Conservation (phyloP, 1,140 invertebrate species). For the Acromyrmex charruanus region DNA sequence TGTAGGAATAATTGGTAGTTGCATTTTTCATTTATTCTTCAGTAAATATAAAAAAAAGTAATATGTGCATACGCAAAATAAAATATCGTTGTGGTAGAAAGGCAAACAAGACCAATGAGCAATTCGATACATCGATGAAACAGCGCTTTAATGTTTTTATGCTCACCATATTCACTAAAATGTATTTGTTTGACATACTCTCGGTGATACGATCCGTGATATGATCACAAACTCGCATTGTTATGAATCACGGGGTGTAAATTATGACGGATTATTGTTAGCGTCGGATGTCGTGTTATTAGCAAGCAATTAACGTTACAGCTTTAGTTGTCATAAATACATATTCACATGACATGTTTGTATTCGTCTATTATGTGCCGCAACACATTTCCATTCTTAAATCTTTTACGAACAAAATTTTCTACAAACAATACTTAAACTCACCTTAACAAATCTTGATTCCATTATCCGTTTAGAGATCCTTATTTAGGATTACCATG, state of each 20-base stretch:
- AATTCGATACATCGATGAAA: conserved; percentile 17
- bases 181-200: background rate
- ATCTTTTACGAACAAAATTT: too few species aligned
- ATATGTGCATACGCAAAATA: background rate
- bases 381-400: too few species aligned
- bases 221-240: background rate
- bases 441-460: too few species aligned
- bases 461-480: too few species aligned
- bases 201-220: background rate
- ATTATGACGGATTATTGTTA: conserved; percentile 27
- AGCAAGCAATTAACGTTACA: conserved; percentile 20
- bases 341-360: background rate
- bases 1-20: background rate
- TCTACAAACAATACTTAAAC: too few species aligned
- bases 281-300: background rate
- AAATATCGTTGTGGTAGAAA: background rate
- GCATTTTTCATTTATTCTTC: background rate
- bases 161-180: conserved; percentile 24
- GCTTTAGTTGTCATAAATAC: background rate
- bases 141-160: background rate
- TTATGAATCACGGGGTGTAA: conserved; percentile 5
- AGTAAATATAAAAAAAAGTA: background rate
- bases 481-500: too few species aligned
- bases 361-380: background rate
- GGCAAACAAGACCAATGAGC: background rate